Evolutionary conservation across 2,113 vertebrate species (phyloP), one percentile per base, ranked within the genome.

Genomic region (Myodes glareolus): DNA sequence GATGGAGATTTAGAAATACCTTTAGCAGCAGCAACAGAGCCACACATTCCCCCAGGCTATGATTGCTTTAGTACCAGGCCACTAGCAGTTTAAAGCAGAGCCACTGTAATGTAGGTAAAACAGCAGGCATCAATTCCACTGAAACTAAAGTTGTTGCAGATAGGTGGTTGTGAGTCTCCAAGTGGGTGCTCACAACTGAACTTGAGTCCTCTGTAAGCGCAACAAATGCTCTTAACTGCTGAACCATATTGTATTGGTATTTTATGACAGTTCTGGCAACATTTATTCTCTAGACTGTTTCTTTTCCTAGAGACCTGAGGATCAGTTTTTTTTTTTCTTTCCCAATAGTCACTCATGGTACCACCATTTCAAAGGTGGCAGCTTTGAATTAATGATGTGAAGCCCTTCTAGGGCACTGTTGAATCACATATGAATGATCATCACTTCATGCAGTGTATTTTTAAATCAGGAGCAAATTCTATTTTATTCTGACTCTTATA

Each of bases 401-500:
- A 55, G 31, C 73, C 17, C 31, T 97, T 82, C 33, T 11, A 88
- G 67, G 23, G 39, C 36, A 80, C 36, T 91, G n/a, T 73, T 92
- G 78, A 97, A 52, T 75, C 55, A 78, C 58, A 42, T 93, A 33
- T 80, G 61, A 93, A 91, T 93, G 33, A 68, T 86, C 96, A 68
- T 86, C 96, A 89, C 75, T 95, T 93, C 68, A 67, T 36, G 42
- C 8, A 95, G 25, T 86, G 50, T 58, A 87, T 39, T 89, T 95
- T 95, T 94, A 10, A 88, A 75, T 84, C 23, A 17, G 42, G 10
- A 88, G 17, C 68, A 94, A 50, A 72, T 88, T 94, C 88, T 92
- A 94, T 68, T 94, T 97, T 94, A 91, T 95, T 96, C 55, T 93
- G 77, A 92, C n/a, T 93, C 17, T 93, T 89, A 86, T 88, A 92